These are phyloP conservation scores for Onychorhynchus coronatus DNA, from an alignment of 2,113 vertebrate genomes.

Conservation along the genomic window DNA sequence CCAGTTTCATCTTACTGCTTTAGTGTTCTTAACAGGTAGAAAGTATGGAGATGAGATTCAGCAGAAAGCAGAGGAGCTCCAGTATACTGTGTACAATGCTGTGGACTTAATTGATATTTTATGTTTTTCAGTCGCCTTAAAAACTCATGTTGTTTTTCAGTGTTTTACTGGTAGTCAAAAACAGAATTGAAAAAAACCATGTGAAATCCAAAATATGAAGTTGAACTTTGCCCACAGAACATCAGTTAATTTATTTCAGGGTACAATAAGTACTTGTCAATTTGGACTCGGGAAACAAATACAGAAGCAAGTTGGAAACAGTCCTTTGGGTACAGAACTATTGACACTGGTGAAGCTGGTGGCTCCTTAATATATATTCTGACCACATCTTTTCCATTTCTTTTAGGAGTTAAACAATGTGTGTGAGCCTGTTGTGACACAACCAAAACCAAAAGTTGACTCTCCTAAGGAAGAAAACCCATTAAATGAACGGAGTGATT, in stretches of 20 bases:
- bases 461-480: constrained; percentile 80
- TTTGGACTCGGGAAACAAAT: background rate
- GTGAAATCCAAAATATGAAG: background rate
- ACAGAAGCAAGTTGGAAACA: background rate
- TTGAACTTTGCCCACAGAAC: background rate
- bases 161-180: background rate
- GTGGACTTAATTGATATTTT: background rate
- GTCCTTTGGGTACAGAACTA: background rate
- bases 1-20: background rate
- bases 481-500: constrained; percentile 52
- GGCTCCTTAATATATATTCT: background rate
- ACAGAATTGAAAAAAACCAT: background rate
- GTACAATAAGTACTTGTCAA: background rate
- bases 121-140: background rate
- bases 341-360: background rate
- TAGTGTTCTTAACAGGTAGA: background rate
- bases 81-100: background rate
- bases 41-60: background rate
- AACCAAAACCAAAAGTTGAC: constrained; percentile 82
- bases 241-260: background rate
- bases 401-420: constrained; percentile 73
- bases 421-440: constrained; percentile 79
- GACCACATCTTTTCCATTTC: background rate
- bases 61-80: background rate
- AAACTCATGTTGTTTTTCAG: background rate